Percentiles rank a stretch among this genome's conserved stretches.
These are phyloP conservation scores for Drosophila rubida DNA, from an alignment of 2,888 invertebrate genomes.

Conservation along the genomic window DNA sequence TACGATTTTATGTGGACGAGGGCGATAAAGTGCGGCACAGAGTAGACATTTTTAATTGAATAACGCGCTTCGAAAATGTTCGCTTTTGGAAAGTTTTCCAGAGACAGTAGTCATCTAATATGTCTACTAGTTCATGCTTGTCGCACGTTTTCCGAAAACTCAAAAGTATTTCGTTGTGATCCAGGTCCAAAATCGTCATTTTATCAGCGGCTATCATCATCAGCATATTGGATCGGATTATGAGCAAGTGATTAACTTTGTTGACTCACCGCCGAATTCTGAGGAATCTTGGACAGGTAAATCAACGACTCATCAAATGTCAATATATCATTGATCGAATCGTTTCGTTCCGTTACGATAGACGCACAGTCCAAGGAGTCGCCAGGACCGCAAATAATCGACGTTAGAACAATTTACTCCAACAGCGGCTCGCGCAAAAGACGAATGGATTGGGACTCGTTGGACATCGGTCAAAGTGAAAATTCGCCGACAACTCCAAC, in stretches of 20 bases:
- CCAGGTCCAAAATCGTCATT: slow-evolving; percentile 77
- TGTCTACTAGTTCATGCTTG: background rate
- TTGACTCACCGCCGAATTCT: slow-evolving; percentile 85
- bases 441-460: slow-evolving; percentile 85
- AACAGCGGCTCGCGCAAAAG: slow-evolving; percentile 84
- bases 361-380: slow-evolving; percentile 82
- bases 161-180: slow-evolving; percentile 14
- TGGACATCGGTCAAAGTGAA: slow-evolving; percentile 84
- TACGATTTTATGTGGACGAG: slow-evolving; percentile 53
- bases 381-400: slow-evolving; percentile 83
- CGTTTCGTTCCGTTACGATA: slow-evolving; percentile 46
- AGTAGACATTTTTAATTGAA: slow-evolving; percentile 27
- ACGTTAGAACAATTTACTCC: slow-evolving; percentile 84
- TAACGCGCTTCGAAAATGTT: slow-evolving; percentile 38
- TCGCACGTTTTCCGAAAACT: background rate
- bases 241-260: slow-evolving; percentile 85
- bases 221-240: slow-evolving; percentile 83
- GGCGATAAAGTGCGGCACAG: slow-evolving; percentile 52
- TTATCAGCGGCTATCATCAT: slow-evolving; percentile 81
- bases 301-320: too few relatives aligned
- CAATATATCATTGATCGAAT: slow-evolving; percentile 42
- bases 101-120: background rate
- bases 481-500: slow-evolving; percentile 77
- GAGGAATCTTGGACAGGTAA: slow-evolving; percentile 85
- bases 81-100: slow-evolving; percentile 39